phyloP scores from a whole-genome alignment of 1,140 invertebrate genomes.

The Berghia stephanieae region DNA sequence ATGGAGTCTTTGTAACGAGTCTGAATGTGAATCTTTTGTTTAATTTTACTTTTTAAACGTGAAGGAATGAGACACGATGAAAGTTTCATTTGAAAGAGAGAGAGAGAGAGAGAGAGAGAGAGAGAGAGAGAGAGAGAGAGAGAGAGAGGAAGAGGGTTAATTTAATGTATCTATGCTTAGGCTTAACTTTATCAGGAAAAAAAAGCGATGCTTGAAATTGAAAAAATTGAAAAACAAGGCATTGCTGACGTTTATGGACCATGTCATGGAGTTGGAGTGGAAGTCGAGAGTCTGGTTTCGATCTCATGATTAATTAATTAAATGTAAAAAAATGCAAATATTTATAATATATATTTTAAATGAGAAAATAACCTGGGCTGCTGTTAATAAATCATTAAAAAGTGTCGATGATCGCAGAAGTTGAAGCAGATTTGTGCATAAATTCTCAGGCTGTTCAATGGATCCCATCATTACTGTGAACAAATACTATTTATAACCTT shows the following conservation, averaged over 20 bases:
- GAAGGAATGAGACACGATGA: no score
- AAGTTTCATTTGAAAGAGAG: no score
- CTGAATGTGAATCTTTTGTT: no score
- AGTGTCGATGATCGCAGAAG: slow-evolving; percentile 53
- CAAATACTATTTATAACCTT: no score
- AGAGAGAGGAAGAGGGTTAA: no score
- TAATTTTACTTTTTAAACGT: no score
- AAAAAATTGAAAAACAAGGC: not conserved
- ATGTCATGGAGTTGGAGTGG: not conserved
- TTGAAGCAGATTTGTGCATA: slow-evolving; percentile 38
- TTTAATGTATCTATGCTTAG: no score
- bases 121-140: not conserved
- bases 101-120: not conserved
- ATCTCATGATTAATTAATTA: not conserved
- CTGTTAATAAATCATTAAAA: slow-evolving; percentile 55
- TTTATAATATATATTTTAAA: not conserved
- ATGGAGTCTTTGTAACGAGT: no score
- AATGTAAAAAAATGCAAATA: not conserved
- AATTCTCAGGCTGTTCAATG: slow-evolving; percentile 32
- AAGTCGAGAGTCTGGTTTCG: not conserved
- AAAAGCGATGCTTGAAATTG: not conserved
- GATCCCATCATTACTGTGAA: not conserved
- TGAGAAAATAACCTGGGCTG: slow-evolving; percentile 51
- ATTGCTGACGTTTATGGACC: not conserved
- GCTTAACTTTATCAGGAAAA: no score